phyloP scores from a whole-genome alignment of 2,888 invertebrate species.

The Drosophila rubida region DNA sequence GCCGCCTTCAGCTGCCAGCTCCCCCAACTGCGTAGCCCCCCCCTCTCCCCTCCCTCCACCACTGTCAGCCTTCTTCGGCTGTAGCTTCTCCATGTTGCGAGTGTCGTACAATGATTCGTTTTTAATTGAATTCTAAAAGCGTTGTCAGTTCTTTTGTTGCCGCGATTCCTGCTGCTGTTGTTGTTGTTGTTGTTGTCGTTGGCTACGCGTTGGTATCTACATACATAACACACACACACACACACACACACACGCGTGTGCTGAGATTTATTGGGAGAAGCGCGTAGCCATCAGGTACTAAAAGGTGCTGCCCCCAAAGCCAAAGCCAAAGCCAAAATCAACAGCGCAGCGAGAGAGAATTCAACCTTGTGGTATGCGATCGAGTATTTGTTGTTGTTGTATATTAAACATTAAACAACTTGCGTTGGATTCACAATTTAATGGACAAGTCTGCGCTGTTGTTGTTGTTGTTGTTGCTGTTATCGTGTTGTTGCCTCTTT shows the following conservation, averaged over 20 bases:
- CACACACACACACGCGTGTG: background rate
- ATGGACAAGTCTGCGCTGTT: slow-evolving; percentile 50
- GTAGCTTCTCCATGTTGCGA: slow-evolving; percentile 38
- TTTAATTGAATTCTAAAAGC: slow-evolving; percentile 83
- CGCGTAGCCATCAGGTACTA: slow-evolving; percentile 31
- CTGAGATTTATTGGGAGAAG: background rate
- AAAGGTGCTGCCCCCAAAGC: slow-evolving; percentile 20
- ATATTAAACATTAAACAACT: slow-evolving; percentile 47
- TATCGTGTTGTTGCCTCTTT: slow-evolving; percentile 13
- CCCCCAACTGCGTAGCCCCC: background rate
- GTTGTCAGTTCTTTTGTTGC: slow-evolving; percentile 66
- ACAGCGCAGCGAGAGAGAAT: slow-evolving; percentile 14
- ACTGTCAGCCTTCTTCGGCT: background rate
- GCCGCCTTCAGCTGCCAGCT: slow-evolving; percentile 21
- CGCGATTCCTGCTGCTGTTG: slow-evolving; percentile 14
- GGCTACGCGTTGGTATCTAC: slow-evolving; percentile 76
- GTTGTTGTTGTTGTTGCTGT: slow-evolving; percentile 22
- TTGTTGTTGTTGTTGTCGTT: slow-evolving; percentile 37
- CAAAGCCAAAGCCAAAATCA: background rate
- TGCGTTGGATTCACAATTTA: slow-evolving; percentile 39
- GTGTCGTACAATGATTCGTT: slow-evolving; percentile 83
- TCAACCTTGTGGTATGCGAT: slow-evolving; percentile 68
- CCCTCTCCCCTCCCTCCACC: background rate
- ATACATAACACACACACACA: slow-evolving; percentile 16
- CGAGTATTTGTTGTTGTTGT: slow-evolving; percentile 30